phyloP scores from a whole-genome alignment of 2,113 vertebrate genomes.

The Empidonax alnorum region DNA sequence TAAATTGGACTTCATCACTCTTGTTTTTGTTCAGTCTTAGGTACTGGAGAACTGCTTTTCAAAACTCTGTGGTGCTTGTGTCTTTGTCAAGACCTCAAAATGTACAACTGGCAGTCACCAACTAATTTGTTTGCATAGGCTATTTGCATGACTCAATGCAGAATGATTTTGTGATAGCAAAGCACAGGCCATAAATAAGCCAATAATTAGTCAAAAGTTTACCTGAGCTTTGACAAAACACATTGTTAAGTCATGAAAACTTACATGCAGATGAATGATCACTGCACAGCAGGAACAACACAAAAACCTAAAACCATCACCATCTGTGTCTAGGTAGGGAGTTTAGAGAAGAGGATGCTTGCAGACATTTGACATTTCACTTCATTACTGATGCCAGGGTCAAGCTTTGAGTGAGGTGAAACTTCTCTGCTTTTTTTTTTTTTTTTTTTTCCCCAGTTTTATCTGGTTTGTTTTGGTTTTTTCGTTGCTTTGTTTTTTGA shows the following conservation, averaged over 20 bases:
- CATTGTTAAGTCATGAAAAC: background rate
- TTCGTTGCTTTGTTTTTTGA: background rate
- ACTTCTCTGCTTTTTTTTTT: background rate
- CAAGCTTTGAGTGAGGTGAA: background rate
- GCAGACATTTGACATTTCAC: background rate
- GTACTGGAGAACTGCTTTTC: background rate
- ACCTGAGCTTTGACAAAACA: constrained; percentile 4
- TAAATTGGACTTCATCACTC: background rate
- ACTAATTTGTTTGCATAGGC: background rate
- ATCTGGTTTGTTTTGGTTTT: background rate
- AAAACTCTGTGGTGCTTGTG: background rate
- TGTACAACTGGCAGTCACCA: background rate
- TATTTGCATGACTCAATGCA: background rate
- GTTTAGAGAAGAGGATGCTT: background rate
- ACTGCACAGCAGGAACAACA: background rate
- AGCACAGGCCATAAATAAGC: background rate
- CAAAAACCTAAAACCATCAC: background rate
- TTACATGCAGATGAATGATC: background rate
- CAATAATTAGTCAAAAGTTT: constrained; percentile 14
- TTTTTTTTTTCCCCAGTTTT: background rate
- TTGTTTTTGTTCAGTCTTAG: background rate
- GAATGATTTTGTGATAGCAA: background rate
- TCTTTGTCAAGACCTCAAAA: background rate
- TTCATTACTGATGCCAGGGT: constrained; percentile 1
- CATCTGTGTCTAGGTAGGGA: background rate